phyloP scores from a whole-genome alignment of 1,140 invertebrate genomes.

The Gonatopus flavifemur region DNA sequence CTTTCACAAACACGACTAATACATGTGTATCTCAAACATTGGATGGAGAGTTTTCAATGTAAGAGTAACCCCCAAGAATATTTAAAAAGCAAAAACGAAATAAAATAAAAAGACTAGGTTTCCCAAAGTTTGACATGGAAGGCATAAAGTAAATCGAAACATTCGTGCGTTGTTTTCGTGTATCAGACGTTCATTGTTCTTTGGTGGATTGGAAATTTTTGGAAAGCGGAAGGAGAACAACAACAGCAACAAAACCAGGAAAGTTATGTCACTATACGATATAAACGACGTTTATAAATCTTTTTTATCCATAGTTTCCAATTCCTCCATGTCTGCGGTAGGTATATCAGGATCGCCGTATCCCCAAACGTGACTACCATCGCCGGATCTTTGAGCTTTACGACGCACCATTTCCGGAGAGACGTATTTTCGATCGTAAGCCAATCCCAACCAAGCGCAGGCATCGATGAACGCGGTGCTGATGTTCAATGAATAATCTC shows the following conservation, averaged over 20 bases:
- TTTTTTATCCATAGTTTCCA: conserved; percentile 53
- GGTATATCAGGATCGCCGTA: conserved; percentile 62
- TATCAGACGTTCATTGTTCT: background rate
- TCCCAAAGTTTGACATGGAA: no score
- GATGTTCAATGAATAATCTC: conserved; percentile 66
- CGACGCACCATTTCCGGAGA: conserved; percentile 66
- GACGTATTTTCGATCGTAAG: conserved; percentile 71
- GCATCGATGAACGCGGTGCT: conserved; percentile 74
- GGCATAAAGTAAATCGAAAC: background rate
- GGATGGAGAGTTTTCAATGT: no score
- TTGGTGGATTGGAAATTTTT: background rate
- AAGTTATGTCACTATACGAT: no score
- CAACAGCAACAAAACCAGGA: background rate
- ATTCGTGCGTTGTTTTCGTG: background rate
- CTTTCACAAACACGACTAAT: no score
- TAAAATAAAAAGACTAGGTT: no score
- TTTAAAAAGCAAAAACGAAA: no score
- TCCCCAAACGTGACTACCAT: conserved; percentile 66
- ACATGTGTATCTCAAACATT: no score
- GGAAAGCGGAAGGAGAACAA: background rate
- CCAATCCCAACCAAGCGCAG: conserved; percentile 73
- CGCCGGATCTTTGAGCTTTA: conserved; percentile 65
- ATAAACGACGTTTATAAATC: no score
- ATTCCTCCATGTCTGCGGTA: conserved; percentile 56
- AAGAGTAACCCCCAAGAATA: no score